Evolutionary conservation across 1,140 invertebrate species (phyloP), one percentile per base, ranked within the genome.

Genomic region (Amphibalanus amphitrite): DNA sequence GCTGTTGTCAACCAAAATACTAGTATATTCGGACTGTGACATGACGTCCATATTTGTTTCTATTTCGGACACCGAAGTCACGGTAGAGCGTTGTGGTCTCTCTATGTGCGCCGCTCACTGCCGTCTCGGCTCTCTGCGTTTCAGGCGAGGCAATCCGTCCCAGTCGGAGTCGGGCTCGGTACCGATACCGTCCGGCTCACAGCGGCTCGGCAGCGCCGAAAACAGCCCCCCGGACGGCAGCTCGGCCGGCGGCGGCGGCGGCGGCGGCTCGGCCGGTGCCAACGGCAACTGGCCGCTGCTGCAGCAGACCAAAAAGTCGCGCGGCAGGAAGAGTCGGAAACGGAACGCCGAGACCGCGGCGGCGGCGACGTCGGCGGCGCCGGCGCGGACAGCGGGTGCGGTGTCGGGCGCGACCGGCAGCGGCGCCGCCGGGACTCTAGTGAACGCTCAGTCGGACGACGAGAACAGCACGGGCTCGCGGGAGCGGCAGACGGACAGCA

Each of bases 401-500:
- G 4, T 38, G 33, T 15, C 33, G 33, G 15, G 33, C 33, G 33
- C 15, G 33, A 15, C 33, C 33, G 33, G 33, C 15, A 15, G 33
- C 33, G 33, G 33, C 33, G 33, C 4, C 15, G 68, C 71, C 6
- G 47, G 10, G 47, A 20, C 20, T 8, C 10, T 59, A 20, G 47
- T 23, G 47, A 59, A 23, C 47, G 23, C 10, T 59, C 47, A 59
- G 13, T 59, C 47, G 6, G 47, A 59, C 47, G 47, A 59, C 47
- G 47, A 59, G 47, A 59, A 59, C 47, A 59, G 23, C 47, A 29
- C 71, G 74, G 70, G 64, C 69, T 72, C 69, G 64, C 40, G 75
- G 72, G 80, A 76, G 76, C 79, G 80, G 75, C 79, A 81, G 78
- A 82, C 80, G 76, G 86, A 89, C 79, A 88, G 89, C 79, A 87